Base-by-base conservation (phyloP, 2,888 invertebrate genomes). In the Aphidoletes aphidimyza region DNA sequence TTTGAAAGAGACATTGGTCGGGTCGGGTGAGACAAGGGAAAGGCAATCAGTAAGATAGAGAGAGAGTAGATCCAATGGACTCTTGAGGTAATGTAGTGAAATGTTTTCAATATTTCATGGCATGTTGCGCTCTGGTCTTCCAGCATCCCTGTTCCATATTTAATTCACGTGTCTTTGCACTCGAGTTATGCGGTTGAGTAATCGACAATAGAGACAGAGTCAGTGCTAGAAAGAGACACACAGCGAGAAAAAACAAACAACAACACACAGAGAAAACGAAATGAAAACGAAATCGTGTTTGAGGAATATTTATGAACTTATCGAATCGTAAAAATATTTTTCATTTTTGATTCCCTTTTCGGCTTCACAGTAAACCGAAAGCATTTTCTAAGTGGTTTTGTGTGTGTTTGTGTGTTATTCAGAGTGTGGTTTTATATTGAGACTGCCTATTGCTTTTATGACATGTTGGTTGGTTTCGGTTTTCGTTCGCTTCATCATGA, bases 231-330 rank as follows among this genome's bases (percentile, higher is more conserved):
- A 47, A 17, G 22, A 22, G 54, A 54, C n/a, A 54, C 2, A 14
- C 17, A 69, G 8, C 5, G 69, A 30, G 30, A 17, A 19, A 47
- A 47, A 47, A 14, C 11, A 47, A 47, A 47, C 17, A 19, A 47
- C 6, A 47, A 14, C 9, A 19, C 6, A 47, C 17, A 11, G 5
- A 8, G 39, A 39, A 39, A 39, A 11, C 5, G 39, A 39, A 39
- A 54, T 6, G 3, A 22, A 54, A 54, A 54, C 2, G 3, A 54
- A 3, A 3, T 22, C 14, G 54, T 26, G 26, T 69, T 69, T 69
- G 69, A 30, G 69, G 69, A 69, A 69, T 69, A 69, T 69, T 69
- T 69, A 69, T 69, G 69, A 69, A 69, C 69, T 69, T 69, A 69
- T 69, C 69, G 69, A 69, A 69, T 69, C 69, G 69, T 69, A 69